Evolutionary conservation across 2,888 invertebrate genomes (phyloP).

Genomic region (Molorchus minor): DNA sequence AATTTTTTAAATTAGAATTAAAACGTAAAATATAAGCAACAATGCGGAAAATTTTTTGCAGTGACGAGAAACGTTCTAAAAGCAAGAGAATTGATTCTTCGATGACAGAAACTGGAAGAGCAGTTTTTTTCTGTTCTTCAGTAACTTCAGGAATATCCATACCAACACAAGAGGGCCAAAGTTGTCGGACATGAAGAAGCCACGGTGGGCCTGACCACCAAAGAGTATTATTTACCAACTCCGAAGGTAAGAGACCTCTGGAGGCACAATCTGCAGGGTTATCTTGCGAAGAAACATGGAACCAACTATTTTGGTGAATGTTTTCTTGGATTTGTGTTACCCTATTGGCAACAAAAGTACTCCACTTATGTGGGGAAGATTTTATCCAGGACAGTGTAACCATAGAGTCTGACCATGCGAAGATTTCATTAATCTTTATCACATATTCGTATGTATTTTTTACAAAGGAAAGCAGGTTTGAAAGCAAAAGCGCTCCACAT

Average conservation of each 20-base stretch:
- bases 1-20: no score
- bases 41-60: no score
- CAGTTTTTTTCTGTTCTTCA: neutral
- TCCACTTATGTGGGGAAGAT: neutral
- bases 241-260: constrained; percentile 3
- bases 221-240: constrained; percentile 2
- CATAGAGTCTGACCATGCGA: neutral
- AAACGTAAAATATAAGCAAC: no score
- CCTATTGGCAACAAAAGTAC: constrained; percentile 1
- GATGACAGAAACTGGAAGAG: neutral
- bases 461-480: neutral
- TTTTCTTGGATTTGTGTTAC: constrained; percentile 13
- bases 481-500: neutral
- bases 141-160: neutral
- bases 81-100: no score
- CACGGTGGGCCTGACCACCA: constrained; percentile 8
- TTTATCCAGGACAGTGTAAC: neutral
- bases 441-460: neutral
- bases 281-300: neutral
- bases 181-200: constrained; percentile 1
- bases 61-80: no score
- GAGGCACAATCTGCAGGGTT: constrained; percentile 18
- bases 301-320: constrained; percentile 2
- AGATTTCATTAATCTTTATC: neutral
- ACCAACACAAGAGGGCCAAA: neutral